A percentile compares a stretch with the other conserved stretches of the same genome.
phyloP scores from a whole-genome alignment of 2,888 invertebrate species.

The Anoncus sp. region DNA sequence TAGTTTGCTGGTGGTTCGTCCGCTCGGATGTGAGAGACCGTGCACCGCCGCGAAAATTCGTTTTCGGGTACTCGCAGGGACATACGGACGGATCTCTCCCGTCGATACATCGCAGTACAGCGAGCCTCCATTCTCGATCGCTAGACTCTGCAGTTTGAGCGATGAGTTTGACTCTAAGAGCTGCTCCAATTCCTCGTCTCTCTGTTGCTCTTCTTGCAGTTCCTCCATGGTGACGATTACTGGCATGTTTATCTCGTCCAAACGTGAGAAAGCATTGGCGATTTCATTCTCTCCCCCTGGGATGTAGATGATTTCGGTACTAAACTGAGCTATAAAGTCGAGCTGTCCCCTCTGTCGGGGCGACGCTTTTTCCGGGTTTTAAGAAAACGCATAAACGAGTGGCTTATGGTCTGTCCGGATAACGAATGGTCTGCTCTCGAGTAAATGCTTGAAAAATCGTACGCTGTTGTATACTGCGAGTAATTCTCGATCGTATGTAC shows the following conservation, averaged over 20 bases:
- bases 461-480: conserved; percentile 27
- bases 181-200: no score
- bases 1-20: neutral
- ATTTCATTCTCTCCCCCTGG: conserved; percentile 28
- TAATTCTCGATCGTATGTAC: conserved; percentile 50
- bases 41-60: neutral
- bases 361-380: conserved; percentile 18
- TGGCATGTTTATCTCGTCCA: conserved; percentile 44
- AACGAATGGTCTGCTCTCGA: conserved; percentile 32
- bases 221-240: conserved; percentile 7
- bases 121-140: neutral
- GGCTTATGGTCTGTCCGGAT: conserved; percentile 48
- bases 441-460: conserved; percentile 12
- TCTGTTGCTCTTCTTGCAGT: conserved; percentile 39
- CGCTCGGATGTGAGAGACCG: neutral
- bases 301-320: conserved; percentile 34
- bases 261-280: conserved; percentile 42
- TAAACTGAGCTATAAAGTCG: conserved; percentile 42
- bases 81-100: conserved; percentile 3
- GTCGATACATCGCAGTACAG: neutral
- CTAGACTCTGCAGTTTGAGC: neutral
- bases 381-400: neutral
- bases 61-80: neutral
- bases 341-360: conserved; percentile 26
- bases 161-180: no score